phyloP scores from a whole-genome alignment of 2,113 vertebrate species.

The Xyliphius kryptos region DNA sequence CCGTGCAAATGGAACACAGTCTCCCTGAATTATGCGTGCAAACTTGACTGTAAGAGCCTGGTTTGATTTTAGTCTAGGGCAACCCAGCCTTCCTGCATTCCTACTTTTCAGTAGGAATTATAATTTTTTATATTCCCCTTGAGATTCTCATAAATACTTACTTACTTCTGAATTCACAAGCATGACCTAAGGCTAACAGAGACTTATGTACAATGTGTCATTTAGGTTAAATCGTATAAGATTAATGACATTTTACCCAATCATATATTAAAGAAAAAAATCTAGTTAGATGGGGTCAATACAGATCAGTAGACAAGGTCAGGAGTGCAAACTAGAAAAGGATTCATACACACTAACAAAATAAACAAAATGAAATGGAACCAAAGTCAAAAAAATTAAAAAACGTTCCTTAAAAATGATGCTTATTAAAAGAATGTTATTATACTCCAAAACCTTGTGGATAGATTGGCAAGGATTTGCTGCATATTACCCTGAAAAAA shows the following conservation, averaged over 20 bases:
- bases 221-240: constrained; percentile 39
- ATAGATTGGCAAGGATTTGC: too few relatives aligned
- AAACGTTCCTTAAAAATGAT: too few relatives aligned
- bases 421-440: too few relatives aligned
- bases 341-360: too few relatives aligned
- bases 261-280: too few relatives aligned
- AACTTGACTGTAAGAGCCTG: constrained; percentile 43
- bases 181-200: constrained; percentile 35
- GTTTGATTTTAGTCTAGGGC: constrained; percentile 53
- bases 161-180: constrained; percentile 39
- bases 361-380: too few relatives aligned
- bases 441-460: too few relatives aligned
- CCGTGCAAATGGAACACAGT: constrained; percentile 43
- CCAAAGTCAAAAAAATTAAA: too few relatives aligned
- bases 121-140: constrained; percentile 44
- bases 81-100: constrained; percentile 51
- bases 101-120: constrained; percentile 53
- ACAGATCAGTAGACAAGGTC: too few relatives aligned
- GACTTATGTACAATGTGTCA: constrained; percentile 40
- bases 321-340: too few relatives aligned
- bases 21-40: constrained; percentile 25
- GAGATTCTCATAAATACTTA: constrained; percentile 47
- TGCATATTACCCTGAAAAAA: too few relatives aligned
- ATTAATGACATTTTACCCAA: constrained; percentile 46
- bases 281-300: too few relatives aligned